Evolutionary conservation across 2,888 invertebrate species (phyloP).

Genomic region (Stenurella melanura): DNA sequence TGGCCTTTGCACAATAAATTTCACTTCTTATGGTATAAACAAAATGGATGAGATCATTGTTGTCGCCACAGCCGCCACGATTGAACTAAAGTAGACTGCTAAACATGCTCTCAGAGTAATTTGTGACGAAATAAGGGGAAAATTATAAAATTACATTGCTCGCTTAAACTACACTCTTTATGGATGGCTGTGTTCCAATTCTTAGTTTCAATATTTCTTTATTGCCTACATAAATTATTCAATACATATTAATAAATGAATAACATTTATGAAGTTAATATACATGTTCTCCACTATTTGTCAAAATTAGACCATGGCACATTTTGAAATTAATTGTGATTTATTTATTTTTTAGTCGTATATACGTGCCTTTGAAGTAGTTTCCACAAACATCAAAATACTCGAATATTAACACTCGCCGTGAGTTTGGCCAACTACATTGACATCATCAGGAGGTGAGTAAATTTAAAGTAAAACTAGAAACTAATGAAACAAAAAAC

Average conservation of each 20-base stretch:
- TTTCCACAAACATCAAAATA: no score
- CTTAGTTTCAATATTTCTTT: constrained; percentile 9
- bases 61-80: constrained; percentile 70
- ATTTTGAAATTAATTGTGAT: not conserved
- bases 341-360: not conserved
- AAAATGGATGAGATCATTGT: constrained; percentile 60
- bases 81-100: constrained; percentile 72
- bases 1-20: constrained; percentile 2
- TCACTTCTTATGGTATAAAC: constrained; percentile 19
- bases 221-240: not conserved
- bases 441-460: no score
- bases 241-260: not conserved
- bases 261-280: no score
- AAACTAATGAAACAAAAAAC: no score
- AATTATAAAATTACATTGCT: constrained; percentile 76
- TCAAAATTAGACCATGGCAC: no score
- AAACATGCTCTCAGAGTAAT: constrained; percentile 74
- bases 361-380: no score
- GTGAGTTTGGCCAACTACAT: no score
- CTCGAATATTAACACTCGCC: no score
- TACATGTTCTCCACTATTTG: no score
- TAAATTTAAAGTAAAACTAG: no score
- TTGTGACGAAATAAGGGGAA: constrained; percentile 75
- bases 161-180: constrained; percentile 73
- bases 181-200: constrained; percentile 67